Evolutionary conservation across 2,113 vertebrate genomes (phyloP).

Genomic region (Ammodytes marinus): DNA sequence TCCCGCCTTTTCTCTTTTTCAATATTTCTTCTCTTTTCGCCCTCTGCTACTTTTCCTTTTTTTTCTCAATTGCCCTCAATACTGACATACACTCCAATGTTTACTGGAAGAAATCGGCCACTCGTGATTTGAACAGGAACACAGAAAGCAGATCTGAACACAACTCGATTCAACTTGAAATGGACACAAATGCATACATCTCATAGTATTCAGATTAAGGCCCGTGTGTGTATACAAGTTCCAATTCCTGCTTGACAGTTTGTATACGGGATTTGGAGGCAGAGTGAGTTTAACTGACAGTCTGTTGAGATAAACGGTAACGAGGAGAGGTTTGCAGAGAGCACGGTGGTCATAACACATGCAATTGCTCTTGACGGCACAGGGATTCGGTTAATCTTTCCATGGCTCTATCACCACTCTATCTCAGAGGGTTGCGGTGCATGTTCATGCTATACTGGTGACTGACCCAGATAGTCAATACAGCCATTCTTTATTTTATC

Average conservation of each 20-base stretch:
- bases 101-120: constrained; percentile 47
- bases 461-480: constrained; percentile 75
- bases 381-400: constrained; percentile 71
- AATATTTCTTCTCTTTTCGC: constrained; percentile 13
- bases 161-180: constrained; percentile 25
- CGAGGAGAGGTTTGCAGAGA: constrained; percentile 64
- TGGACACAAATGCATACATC: constrained; percentile 37
- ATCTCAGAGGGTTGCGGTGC: constrained; percentile 58
- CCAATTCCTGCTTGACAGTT: constrained; percentile 60
- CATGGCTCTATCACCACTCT: constrained; percentile 72
- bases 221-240: constrained; percentile 37
- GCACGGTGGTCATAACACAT: constrained; percentile 71
- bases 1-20: constrained; percentile 4
- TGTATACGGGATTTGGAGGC: constrained; percentile 67
- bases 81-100: constrained; percentile 57
- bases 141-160: constrained; percentile 52
- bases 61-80: constrained; percentile 48
- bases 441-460: constrained; percentile 59
- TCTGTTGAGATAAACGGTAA: constrained; percentile 74
- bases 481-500: constrained; percentile 49
- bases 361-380: constrained; percentile 68
- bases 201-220: constrained; percentile 29
- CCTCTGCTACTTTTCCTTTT: constrained; percentile 1
- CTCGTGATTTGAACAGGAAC: constrained; percentile 57
- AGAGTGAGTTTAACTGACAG: constrained; percentile 69